Conservation (phyloP, 2,113 vertebrate genomes). For the Poicephalus gulielmi region DNA sequence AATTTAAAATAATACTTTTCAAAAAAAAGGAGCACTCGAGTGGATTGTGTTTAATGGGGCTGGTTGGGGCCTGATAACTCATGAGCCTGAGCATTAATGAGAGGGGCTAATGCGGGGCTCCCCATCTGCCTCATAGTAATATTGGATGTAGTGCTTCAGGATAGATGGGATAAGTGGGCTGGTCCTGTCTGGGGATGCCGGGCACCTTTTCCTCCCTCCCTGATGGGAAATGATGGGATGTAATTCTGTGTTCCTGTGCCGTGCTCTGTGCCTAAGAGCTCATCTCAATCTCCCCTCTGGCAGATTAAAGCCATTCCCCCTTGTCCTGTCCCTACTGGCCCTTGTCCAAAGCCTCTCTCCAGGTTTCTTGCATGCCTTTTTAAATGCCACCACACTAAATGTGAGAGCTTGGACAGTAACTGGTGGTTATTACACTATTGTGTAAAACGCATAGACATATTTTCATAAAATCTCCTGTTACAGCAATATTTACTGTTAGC, state of each 20-base stretch:
- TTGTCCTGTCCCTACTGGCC: background rate
- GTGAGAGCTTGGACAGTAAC: background rate
- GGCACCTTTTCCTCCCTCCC: background rate
- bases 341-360: background rate
- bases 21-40: background rate
- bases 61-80: background rate
- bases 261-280: background rate
- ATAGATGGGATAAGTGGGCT: background rate
- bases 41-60: background rate
- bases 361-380: background rate
- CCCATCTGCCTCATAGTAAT: rapidly evolving
- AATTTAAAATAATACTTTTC: slow-evolving; percentile 1
- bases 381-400: background rate
- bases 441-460: background rate
- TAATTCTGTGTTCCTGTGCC: background rate
- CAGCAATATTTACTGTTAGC: background rate
- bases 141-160: rapidly evolving
- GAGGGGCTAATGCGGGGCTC: background rate
- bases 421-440: background rate
- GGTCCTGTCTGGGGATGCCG: background rate
- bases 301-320: background rate
- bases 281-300: background rate
- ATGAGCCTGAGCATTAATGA: background rate
- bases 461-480: background rate
- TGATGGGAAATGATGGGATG: rapidly evolving